Evolutionary conservation across 2,888 invertebrate species (phyloP), one percentile per base, ranked within the genome.

Genomic region (Amblyjoppa fuscipennis): DNA sequence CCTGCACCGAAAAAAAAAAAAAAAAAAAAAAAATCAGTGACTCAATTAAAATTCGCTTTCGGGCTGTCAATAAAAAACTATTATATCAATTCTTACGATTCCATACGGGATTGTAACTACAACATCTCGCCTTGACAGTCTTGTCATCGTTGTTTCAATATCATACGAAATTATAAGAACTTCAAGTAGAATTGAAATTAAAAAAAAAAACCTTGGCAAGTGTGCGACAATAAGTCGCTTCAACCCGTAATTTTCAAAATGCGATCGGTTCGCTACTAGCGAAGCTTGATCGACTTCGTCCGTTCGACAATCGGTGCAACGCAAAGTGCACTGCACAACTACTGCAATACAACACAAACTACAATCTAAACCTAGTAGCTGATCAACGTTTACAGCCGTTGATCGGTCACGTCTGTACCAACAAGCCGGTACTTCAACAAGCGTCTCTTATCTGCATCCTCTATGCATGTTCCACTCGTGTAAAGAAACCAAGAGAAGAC

Each of bases 391-490:
- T 41, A 41, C 41, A 41, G 2, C 41, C 41, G 0, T 45, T 59
- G 61, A 45, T 49, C 53, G 34, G 16, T 34, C 25, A 66, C 64
- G 64, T 20, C 31, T 20, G 49, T 56, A 69, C 73, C 61, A 70
- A 84, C 77, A 74, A 81, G 77, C 68, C 45, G 59, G 64, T 80
- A 77, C 76, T 74, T 79, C 41, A 64, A 53, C 77, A 83, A 81
- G 61, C 77, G 45, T 64, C 73, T 81, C 83, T 82, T 87, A 87
- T 88, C 88, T 86, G 78, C 81, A 87, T 87, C 75, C 74, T 84
- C 82, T 74, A 86, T 81, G 82, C 87, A 87, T 86, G 88, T 88
- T 85, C 64, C 81, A 80, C 84, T 84, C 82, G 83, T 66, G 73
- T 68, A 66, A 81, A 61, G 81, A 61, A 83, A 83, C 69, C 71